These are phyloP conservation scores for Notothenia rossii DNA, from an alignment of 2,113 vertebrate species.

Conservation along the genomic window DNA sequence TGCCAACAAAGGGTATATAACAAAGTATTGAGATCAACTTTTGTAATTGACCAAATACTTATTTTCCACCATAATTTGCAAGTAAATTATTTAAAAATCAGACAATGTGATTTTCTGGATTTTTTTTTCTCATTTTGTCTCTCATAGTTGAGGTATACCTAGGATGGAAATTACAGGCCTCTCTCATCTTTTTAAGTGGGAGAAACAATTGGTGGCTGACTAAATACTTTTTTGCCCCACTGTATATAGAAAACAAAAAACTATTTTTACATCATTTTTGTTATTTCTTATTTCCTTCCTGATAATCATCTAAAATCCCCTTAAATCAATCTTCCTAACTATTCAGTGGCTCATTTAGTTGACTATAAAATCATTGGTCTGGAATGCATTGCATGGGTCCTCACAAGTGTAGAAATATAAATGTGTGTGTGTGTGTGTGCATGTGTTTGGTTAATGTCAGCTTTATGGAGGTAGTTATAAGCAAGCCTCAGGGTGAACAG, in stretches of 20 bases:
- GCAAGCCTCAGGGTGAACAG: constrained; percentile 29
- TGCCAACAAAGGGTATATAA: no score
- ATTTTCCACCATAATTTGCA: no score
- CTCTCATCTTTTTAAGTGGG: no score
- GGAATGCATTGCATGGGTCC: neutral
- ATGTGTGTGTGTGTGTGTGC: constrained; percentile 16
- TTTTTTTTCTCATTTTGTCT: no score
- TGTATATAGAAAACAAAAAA: neutral
- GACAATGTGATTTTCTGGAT: no score
- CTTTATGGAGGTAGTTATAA: constrained; percentile 26
- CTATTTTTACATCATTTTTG: neutral
- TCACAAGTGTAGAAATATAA: neutral
- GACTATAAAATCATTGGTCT: neutral
- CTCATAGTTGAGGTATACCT: no score
- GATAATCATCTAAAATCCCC: neutral
- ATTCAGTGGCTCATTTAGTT: neutral
- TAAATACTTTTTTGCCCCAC: no score
- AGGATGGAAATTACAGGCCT: no score
- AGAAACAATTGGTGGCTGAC: no score
- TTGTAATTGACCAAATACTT: no score
- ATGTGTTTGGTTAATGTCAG: neutral
- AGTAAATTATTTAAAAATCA: no score
- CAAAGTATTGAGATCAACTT: no score
- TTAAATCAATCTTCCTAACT: neutral
- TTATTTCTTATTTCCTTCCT: neutral